phyloP scores from a whole-genome alignment of 2,888 invertebrate genomes.

The Himalopsyche kuldschensis region DNA sequence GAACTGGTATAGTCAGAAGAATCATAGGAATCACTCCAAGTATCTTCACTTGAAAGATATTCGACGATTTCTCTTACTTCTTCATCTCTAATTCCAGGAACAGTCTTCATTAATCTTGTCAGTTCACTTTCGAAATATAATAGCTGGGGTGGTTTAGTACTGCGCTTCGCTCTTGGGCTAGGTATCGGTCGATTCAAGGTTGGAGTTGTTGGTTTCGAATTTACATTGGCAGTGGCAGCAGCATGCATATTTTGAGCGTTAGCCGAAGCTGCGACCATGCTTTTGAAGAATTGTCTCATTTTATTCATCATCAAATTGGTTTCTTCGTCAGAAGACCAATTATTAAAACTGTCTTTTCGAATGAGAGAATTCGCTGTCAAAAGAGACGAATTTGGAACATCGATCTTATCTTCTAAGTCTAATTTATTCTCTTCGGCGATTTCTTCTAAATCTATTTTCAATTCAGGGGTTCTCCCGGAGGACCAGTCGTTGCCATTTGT shows the following conservation, averaged over 20 bases:
- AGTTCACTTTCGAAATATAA: conserved; percentile 89
- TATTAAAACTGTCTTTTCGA: conserved; percentile 88
- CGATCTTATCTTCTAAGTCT: conserved; percentile 56
- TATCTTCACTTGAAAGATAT: conserved; percentile 88
- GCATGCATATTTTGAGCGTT: conserved; percentile 52
- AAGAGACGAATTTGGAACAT: conserved; percentile 58
- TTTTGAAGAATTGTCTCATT: conserved; percentile 90
- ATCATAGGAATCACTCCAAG: conserved; percentile 92
- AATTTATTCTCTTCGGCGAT: conserved; percentile 63
- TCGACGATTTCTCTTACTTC: conserved; percentile 91
- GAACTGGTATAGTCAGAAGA: conserved; percentile 91
- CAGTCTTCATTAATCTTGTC: conserved; percentile 89
- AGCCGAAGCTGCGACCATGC: conserved; percentile 74
- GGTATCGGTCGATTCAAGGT: conserved; percentile 55
- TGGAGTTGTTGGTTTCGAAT: conserved; percentile 58
- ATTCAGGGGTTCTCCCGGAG: conserved; percentile 47
- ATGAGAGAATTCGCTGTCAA: conserved; percentile 64
- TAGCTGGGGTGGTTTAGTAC: conserved; percentile 80
- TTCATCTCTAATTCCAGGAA: conserved; percentile 87
- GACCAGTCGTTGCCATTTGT: conserved; percentile 36
- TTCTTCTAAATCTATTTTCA: conserved; percentile 62
- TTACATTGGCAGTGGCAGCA: conserved; percentile 50
- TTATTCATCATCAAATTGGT: conserved; percentile 94
- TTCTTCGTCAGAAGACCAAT: conserved; percentile 93
- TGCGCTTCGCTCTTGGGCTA: conserved; percentile 62